Evolutionary conservation across 1,140 invertebrate species (phyloP).

Genomic region (Zelostemma sp.): DNA sequence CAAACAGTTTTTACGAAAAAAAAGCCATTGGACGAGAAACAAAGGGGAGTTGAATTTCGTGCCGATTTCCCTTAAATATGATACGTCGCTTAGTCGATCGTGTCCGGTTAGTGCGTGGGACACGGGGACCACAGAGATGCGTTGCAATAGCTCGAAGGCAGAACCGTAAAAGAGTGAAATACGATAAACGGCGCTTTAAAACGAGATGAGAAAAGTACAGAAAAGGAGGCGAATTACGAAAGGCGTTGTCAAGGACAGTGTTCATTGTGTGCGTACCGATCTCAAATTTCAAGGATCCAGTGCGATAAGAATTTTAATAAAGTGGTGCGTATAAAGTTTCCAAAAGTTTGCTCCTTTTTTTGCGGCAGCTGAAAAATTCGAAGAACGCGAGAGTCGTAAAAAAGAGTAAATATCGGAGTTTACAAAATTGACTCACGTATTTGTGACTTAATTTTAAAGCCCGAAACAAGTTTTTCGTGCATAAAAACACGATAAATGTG

Average conservation of each 20-base stretch:
- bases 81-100: slow-evolving; percentile 2
- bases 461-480: slow-evolving; percentile 2
- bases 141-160: background rate
- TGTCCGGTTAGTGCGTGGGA: background rate
- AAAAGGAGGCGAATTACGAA: no score
- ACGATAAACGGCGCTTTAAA: background rate
- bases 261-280: no score
- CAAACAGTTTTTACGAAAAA: background rate
- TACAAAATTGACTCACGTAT: background rate
- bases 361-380: no score
- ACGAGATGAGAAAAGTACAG: background rate
- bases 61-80: background rate
- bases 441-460: slow-evolving; percentile 1
- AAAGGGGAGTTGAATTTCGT: background rate
- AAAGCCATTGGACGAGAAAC: background rate
- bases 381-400: background rate
- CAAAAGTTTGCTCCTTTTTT: no score
- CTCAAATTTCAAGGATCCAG: no score
- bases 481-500: background rate
- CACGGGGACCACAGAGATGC: background rate
- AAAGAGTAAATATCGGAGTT: background rate
- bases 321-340: no score
- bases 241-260: no score
- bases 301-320: no score
- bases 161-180: background rate